Conservation (phyloP, 2,113 vertebrate genomes). For the Boulengeromyrus knoepffleri region DNA sequence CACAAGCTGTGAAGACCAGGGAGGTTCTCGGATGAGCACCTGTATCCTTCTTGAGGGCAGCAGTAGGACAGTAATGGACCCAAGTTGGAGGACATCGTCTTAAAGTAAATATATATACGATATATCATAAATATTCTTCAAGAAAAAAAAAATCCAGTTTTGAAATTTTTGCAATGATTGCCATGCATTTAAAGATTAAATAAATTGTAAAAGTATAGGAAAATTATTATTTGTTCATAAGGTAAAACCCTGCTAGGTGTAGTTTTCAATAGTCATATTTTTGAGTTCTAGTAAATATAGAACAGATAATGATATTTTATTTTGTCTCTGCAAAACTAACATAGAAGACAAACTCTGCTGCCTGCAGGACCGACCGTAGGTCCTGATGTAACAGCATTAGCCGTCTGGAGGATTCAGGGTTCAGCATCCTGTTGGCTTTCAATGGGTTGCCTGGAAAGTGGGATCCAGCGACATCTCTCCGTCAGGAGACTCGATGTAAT, state of each 20-base stretch:
- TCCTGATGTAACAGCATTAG: conserved; percentile 31
- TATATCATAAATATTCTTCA: conserved; percentile 26
- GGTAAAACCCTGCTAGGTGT: conserved; percentile 9
- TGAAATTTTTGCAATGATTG: conserved; percentile 37
- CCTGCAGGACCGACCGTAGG: background rate
- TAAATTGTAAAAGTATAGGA: conserved; percentile 39
- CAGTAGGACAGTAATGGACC: conserved; percentile 28
- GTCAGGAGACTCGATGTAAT: conserved; percentile 92
- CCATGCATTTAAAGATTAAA: conserved; percentile 59
- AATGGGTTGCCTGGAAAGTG: conserved; percentile 70
- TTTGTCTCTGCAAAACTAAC: conserved; percentile 39
- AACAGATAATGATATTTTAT: conserved; percentile 28
- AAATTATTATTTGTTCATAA: conserved; percentile 15
- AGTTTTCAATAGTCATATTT: conserved; percentile 10
- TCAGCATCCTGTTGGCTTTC: conserved; percentile 37
- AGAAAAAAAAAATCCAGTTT: conserved; percentile 22
- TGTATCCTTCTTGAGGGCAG: conserved; percentile 26
- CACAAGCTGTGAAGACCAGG: conserved; percentile 29
- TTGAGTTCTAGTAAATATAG: conserved; percentile 22
- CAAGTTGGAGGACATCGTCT: conserved; percentile 8
- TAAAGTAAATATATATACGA: conserved; percentile 21
- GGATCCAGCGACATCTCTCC: conserved; percentile 77
- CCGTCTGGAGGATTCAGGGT: conserved; percentile 35
- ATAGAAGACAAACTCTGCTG: conserved; percentile 15
- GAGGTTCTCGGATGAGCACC: conserved; percentile 45